Conservation (phyloP, 2,888 invertebrate species). For the Thymelicus sylvestris region DNA sequence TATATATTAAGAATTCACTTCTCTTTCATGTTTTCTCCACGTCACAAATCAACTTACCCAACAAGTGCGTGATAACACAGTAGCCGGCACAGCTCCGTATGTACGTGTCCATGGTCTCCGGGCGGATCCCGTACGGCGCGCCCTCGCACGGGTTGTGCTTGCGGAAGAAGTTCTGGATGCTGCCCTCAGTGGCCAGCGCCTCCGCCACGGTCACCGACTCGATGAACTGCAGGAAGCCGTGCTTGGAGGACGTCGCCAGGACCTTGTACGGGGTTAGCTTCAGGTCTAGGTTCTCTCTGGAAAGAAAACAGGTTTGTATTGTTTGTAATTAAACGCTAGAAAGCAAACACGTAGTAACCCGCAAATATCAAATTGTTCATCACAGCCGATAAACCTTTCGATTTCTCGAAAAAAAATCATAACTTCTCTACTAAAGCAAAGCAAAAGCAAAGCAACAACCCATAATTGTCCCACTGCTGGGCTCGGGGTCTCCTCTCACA, state of each 20-base stretch:
- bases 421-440: too few species aligned
- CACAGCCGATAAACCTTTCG: too few species aligned
- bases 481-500: too few species aligned
- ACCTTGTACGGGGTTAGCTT: constrained; percentile 95
- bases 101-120: constrained; percentile 99
- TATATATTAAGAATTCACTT: too few species aligned
- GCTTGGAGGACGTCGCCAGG: constrained; percentile 97
- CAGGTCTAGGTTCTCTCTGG: constrained; percentile 95
- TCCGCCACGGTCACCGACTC: constrained; percentile 97
- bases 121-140: constrained; percentile 94
- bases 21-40: too few species aligned
- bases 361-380: too few species aligned
- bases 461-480: too few species aligned
- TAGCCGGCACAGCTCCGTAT: constrained; percentile 98
- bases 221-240: constrained; percentile 98
- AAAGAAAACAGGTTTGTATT: neutral
- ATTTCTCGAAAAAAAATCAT: too few species aligned
- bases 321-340: too few species aligned
- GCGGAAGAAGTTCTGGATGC: constrained; percentile 96
- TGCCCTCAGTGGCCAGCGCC: constrained; percentile 93
- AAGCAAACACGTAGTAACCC: too few species aligned
- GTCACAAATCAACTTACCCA: constrained; percentile 78
- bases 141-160: constrained; percentile 95
- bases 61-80: constrained; percentile 98
- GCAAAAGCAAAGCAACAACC: too few species aligned